Base-by-base conservation (phyloP, 1,140 invertebrate species). In the Arctopsyche grandis region DNA sequence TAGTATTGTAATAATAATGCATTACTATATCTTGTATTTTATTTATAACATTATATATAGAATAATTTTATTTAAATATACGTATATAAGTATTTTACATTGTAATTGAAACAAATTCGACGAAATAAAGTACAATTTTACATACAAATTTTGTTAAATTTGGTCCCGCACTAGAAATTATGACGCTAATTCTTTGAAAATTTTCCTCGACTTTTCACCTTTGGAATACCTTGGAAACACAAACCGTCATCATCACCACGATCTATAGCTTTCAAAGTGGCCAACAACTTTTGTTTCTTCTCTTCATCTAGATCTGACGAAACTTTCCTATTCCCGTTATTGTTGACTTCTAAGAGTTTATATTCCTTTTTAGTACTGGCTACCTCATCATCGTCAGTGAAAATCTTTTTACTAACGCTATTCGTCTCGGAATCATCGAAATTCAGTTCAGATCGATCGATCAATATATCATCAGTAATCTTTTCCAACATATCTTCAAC, bases 231-330 rank as follows among this genome's bases (percentile, higher is more conserved):
- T 46, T 80, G 60, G 52, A 82, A 75, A 58, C 63, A 74, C 12
- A 80, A 74, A 44, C 90, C 89, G 44, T 90, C 85, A 78, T 88
- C 89, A 66, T 91, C 90, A 29, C 89, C 90, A 81, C 90, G 87
- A 83, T 93, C 92, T 69, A 93, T 93, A 14, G 90, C 91, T 83
- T 91, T 91, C 78, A 93, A 87, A 0, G 91, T 89, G 14, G 91
- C 91, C 71, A 93, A 85, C 19, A 93, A 84, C 83, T 92, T 91
- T 16, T 89, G 87, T 82, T 92, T 92, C 63, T 90, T 88, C 29
- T 87, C 88, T 84, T 73, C 85, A 71, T 70, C 84, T 82, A 79
- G 85, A 83, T 81, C 85, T 84, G 80, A 81, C 80, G 78, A 84
- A 52, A 79, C 86, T 85, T 75, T 83, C 19, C 76, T 77, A 74